Percentiles rank a stretch among this genome's conserved stretches.
Conservation (phyloP, 2,113 vertebrate genomes). For the Naja naja region DNA sequence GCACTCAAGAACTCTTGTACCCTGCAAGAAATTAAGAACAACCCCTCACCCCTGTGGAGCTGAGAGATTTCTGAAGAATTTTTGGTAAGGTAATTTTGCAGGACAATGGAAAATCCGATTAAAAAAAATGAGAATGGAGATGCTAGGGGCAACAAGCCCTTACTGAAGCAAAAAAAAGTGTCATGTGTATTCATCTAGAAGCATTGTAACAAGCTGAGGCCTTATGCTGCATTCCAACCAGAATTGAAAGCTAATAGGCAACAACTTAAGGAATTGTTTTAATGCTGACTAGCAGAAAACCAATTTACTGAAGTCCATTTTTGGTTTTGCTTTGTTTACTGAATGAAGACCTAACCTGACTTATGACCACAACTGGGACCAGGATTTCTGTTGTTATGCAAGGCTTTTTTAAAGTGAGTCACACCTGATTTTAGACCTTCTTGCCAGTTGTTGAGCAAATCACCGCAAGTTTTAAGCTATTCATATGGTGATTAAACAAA, state of each 20-base stretch:
- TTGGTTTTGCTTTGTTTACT: not conserved
- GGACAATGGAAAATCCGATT: not conserved
- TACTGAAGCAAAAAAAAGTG: not conserved
- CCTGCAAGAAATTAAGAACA: not conserved
- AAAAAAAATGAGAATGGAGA: not conserved
- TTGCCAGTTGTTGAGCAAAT: too few relatives aligned
- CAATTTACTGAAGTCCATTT: not conserved
- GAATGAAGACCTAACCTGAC: not conserved
- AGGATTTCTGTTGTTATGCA: too few relatives aligned
- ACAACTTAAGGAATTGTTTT: not conserved
- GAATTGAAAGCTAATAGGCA: not conserved
- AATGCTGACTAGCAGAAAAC: not conserved
- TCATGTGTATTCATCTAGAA: not conserved
- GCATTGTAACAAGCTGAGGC: not conserved
- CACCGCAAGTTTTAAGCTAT: too few relatives aligned
- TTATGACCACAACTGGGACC: too few relatives aligned
- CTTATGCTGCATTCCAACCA: not conserved
- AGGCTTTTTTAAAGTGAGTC: too few relatives aligned
- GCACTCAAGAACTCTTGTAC: not conserved
- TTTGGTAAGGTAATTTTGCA: not conserved
- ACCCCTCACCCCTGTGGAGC: not conserved
- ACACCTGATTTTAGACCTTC: too few relatives aligned
- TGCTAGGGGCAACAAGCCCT: not conserved
- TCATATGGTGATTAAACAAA: too few relatives aligned
- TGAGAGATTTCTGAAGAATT: not conserved